Percentiles rank a stretch among this genome's conserved stretches.
Evolutionary conservation across 2,113 vertebrate genomes (phyloP).

Genomic region (Eulemur rufifrons): DNA sequence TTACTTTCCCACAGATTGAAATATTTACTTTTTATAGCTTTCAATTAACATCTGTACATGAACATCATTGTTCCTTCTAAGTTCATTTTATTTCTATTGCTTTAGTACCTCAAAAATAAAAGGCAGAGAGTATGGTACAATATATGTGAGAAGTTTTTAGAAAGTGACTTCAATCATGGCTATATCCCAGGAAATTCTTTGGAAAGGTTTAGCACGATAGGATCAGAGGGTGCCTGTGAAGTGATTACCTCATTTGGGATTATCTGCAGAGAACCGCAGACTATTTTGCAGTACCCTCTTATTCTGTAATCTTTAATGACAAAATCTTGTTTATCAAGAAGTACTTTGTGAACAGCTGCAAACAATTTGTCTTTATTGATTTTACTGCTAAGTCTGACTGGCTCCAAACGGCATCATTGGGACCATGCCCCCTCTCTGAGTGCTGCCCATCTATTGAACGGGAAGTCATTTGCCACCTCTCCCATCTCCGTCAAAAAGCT

Average conservation of each 20-base stretch:
- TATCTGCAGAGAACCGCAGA: constrained; percentile 52
- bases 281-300: constrained; percentile 61
- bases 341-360: constrained; percentile 68
- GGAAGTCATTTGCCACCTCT: background rate
- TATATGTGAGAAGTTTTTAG: background rate
- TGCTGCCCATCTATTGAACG: background rate
- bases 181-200: constrained; percentile 34
- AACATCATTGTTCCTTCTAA: background rate
- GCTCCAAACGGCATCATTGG: background rate
- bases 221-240: constrained; percentile 61
- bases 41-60: constrained; percentile 7
- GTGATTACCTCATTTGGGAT: constrained; percentile 74
- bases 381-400: constrained; percentile 63
- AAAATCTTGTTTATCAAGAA: constrained; percentile 75
- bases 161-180: constrained; percentile 49
- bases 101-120: background rate
- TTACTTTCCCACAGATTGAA: constrained; percentile 20
- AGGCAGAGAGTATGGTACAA: background rate
- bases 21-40: constrained; percentile 48
- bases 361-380: constrained; percentile 79
- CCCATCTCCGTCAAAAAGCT: background rate
- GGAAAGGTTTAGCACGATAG: constrained; percentile 61
- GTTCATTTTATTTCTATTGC: constrained; percentile 35
- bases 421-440: background rate
- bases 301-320: constrained; percentile 72